Evolutionary conservation across 2,113 vertebrate species (phyloP), one percentile per base, ranked within the genome.

Genomic region (Lophochroa leadbeateri): DNA sequence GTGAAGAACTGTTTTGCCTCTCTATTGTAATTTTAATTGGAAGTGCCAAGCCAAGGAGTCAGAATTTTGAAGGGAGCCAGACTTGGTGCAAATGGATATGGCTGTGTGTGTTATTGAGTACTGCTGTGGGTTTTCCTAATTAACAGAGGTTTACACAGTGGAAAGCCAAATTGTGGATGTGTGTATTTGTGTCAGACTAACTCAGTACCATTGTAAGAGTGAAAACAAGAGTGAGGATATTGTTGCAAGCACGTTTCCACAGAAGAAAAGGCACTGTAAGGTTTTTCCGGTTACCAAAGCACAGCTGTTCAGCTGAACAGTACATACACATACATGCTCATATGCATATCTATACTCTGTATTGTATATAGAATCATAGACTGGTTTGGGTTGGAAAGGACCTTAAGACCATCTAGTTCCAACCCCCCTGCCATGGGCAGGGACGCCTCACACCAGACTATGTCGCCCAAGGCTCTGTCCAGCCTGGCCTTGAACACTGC

Each of bases 271-370:
- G 2, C 2, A 27, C 7, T 6, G 23, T 46, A 15, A 41, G 17
- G 27, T 75, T 90, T 64, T 85, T 58, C 47, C 3, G 1, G 17
- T 43, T 76, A 31, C 43, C 33, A 28, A 13, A 80, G 47, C 0
- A 3, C 31, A 39, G 27, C 31, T 53, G 13, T 67, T 87, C 37
- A 57, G 37, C 46, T 71, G 37, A 63, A 12, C 44, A 58, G 60
- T 61, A 10, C 31, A 20, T 17, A 8, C 33, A 9, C 2, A 7
- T 19, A 14, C 29, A 11, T 5, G 1, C 25, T 28, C 19, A 28
- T 12, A 23, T 11, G 3, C 0, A 0, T 60, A 28, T 64, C 31
- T 65, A 4, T 35, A 29, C 24, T 9, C 60, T 47, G 2, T 65
- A 47, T 19, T 55, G 37, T 50, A 39, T 75, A 44, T 15, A 58